Conservation (phyloP, 64 coral and sea anemone genomes). For the Astreopora myriophthalma region DNA sequence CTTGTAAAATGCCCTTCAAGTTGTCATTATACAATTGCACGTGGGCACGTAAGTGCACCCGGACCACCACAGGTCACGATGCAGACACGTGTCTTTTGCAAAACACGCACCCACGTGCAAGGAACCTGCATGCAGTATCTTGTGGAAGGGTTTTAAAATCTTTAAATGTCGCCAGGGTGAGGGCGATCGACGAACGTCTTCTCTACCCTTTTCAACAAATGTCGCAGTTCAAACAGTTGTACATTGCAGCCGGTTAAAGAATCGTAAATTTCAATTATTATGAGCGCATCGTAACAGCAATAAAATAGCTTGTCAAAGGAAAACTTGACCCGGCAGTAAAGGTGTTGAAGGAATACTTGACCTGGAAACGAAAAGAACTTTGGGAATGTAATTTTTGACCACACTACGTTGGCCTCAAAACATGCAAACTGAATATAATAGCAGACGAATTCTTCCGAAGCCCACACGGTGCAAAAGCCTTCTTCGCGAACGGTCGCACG, state of each 20-base stretch:
- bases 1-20: no score
- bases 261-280: neutral
- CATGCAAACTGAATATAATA: neutral
- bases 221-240: no score
- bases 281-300: neutral
- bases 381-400: neutral
- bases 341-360: neutral
- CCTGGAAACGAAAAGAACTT: neutral
- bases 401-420: neutral
- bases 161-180: no score
- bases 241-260: neutral
- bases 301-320: neutral
- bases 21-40: neutral
- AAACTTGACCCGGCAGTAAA: neutral
- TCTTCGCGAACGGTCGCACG: neutral
- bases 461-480: neutral
- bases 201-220: no score
- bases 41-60: neutral
- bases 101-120: neutral
- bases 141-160: no score
- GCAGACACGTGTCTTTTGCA: neutral
- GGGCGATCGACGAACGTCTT: no score
- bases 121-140: neutral
- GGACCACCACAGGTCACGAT: neutral
- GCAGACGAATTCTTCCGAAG: neutral